These are phyloP conservation scores for Tachuris rubrigastra DNA, from an alignment of 2,113 vertebrate genomes.

Conservation along the genomic window DNA sequence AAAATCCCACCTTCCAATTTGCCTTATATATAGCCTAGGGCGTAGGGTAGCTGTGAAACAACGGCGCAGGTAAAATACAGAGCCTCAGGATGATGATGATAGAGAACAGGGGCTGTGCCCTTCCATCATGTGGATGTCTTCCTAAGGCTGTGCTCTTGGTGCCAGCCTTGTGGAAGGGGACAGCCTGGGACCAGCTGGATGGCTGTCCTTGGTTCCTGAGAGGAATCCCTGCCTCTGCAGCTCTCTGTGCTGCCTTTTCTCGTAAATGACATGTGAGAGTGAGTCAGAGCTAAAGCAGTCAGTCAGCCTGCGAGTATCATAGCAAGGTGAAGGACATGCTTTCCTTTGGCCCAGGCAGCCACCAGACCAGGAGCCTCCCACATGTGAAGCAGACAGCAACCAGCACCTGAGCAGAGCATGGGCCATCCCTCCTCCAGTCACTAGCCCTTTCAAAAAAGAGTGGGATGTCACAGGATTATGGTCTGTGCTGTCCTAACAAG, in stretches of 20 bases:
- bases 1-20: not conserved
- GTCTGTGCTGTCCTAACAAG: fast-evolving
- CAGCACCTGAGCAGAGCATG: not conserved
- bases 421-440: not conserved
- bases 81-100: too few species aligned
- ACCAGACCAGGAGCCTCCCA: not conserved
- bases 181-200: not conserved
- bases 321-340: not conserved
- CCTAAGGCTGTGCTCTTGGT: not conserved
- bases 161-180: not conserved
- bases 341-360: not conserved
- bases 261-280: not conserved
- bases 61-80: not conserved
- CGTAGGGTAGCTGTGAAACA: not conserved
- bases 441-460: not conserved
- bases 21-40: not conserved
- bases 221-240: not conserved
- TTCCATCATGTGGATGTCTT: not conserved
- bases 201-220: not conserved
- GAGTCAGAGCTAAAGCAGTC: not conserved
- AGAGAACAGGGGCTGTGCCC: not conserved
- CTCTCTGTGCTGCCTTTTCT: not conserved
- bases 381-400: not conserved
- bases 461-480: fast-evolving
- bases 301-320: not conserved